phyloP scores from a whole-genome alignment of 2,888 invertebrate genomes.

The Orthosia cruda region DNA sequence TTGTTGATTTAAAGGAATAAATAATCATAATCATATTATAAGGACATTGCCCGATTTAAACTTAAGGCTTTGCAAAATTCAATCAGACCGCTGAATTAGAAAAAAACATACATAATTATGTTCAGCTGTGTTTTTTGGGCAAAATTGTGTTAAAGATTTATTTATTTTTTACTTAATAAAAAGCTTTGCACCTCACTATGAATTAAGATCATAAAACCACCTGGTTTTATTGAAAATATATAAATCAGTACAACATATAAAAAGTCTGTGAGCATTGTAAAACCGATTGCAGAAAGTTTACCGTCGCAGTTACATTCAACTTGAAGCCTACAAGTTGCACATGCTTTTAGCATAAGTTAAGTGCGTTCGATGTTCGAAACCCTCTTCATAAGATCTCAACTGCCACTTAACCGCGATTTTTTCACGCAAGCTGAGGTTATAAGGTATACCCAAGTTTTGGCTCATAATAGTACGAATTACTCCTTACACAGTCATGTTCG shows the following conservation, averaged over 20 bases:
- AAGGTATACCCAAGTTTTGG: background rate
- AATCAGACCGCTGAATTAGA: too few species aligned
- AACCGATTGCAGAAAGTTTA: background rate
- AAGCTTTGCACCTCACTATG: too few species aligned
- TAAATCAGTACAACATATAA: background rate
- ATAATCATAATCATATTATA: too few species aligned
- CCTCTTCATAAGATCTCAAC: background rate
- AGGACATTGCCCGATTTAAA: too few species aligned
- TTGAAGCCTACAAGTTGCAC: background rate
- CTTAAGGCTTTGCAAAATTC: too few species aligned
- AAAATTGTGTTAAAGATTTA: too few species aligned
- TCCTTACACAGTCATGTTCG: constrained; percentile 8
- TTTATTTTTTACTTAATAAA: too few species aligned
- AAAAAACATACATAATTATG: too few species aligned
- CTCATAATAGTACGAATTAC: background rate
- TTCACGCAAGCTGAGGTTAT: background rate
- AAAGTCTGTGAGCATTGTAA: background rate
- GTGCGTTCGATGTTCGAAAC: background rate
- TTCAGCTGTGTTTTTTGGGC: too few species aligned
- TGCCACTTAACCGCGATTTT: constrained; percentile 2
- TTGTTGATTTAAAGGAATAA: too few species aligned
- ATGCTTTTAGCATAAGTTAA: background rate
- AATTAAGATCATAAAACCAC: too few species aligned
- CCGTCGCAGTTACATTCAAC: background rate
- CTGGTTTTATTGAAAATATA: too few species aligned